These are phyloP conservation scores for Takifugu bimaculatus DNA, from an alignment of 2,113 vertebrate genomes.

Conservation along the genomic window DNA sequence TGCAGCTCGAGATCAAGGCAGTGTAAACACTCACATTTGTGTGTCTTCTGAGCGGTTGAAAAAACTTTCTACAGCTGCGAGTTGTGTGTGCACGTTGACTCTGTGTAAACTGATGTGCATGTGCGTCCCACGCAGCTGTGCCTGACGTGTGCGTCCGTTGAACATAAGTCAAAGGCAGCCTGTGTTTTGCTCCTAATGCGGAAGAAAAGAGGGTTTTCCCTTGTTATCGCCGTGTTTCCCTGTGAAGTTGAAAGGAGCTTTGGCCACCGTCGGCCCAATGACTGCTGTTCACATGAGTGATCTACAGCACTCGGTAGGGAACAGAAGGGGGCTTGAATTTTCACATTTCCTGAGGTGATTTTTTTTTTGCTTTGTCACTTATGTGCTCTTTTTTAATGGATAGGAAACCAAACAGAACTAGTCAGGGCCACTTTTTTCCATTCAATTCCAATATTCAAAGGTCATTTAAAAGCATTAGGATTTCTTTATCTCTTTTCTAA, in stretches of 20 bases:
- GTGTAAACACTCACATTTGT: background rate
- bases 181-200: slow-evolving; percentile 18
- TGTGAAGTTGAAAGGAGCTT: slow-evolving; percentile 26
- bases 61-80: slow-evolving; percentile 22
- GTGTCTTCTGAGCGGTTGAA: slow-evolving; percentile 1
- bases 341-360: slow-evolving; percentile 16
- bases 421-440: too few relatives aligned
- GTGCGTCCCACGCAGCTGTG: background rate
- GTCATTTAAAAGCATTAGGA: too few relatives aligned
- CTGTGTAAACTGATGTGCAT: slow-evolving; percentile 20
- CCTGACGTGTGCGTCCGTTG: slow-evolving; percentile 11
- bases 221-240: slow-evolving; percentile 24
- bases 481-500: too few relatives aligned
- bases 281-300: slow-evolving; percentile 43
- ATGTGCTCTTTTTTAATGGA: too few relatives aligned
- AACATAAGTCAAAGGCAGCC: background rate
- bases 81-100: slow-evolving; percentile 12
- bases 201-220: slow-evolving; percentile 43
- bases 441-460: too few relatives aligned
- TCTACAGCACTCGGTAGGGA: slow-evolving; percentile 24
- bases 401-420: too few relatives aligned
- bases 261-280: slow-evolving; percentile 37
- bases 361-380: background rate
- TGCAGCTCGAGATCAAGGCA: too few relatives aligned
- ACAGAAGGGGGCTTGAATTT: slow-evolving; percentile 3